phyloP scores from a whole-genome alignment of 2,888 invertebrate genomes.

The Ligdia adustata region DNA sequence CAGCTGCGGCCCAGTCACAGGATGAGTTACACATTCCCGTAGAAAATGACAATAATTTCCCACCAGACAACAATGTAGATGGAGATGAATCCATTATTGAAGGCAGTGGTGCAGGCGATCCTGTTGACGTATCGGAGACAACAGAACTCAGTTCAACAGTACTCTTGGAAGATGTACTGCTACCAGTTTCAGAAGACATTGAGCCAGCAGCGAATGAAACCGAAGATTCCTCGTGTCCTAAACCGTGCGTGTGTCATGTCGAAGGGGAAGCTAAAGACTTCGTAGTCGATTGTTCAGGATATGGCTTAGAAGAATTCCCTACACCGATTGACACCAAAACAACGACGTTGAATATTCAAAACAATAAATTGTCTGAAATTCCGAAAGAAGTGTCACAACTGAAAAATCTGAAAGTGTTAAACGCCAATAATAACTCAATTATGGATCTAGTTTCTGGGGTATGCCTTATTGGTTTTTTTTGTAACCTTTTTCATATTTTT shows the following conservation, averaged over 20 bases:
- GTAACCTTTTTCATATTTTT: too few species aligned
- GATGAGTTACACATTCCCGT: conserved; percentile 66
- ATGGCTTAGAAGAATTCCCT: conserved; percentile 77
- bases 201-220: conserved; percentile 24
- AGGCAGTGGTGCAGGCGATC: conserved; percentile 61
- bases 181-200: conserved; percentile 39
- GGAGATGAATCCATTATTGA: conserved; percentile 50
- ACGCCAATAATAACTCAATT: conserved; percentile 66
- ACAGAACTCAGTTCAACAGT: conserved; percentile 37
- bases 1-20: conserved; percentile 55
- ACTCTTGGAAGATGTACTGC: conserved; percentile 58
- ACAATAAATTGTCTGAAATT: conserved; percentile 70
- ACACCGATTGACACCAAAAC: conserved; percentile 61
- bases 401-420: conserved; percentile 64
- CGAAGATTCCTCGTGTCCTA: conserved; percentile 55
- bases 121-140: conserved; percentile 39
- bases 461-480: too few species aligned
- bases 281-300: conserved; percentile 77
- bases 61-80: conserved; percentile 62
- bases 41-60: conserved; percentile 71
- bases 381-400: conserved; percentile 64
- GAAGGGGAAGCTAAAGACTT: conserved; percentile 61
- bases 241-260: conserved; percentile 63
- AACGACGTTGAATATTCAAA: conserved; percentile 66
- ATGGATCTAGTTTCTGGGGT: conserved; percentile 67